Evolutionary conservation across 2,888 invertebrate genomes (phyloP), one percentile per base, ranked within the genome.

Genomic region (Coleophora flavipennella): DNA sequence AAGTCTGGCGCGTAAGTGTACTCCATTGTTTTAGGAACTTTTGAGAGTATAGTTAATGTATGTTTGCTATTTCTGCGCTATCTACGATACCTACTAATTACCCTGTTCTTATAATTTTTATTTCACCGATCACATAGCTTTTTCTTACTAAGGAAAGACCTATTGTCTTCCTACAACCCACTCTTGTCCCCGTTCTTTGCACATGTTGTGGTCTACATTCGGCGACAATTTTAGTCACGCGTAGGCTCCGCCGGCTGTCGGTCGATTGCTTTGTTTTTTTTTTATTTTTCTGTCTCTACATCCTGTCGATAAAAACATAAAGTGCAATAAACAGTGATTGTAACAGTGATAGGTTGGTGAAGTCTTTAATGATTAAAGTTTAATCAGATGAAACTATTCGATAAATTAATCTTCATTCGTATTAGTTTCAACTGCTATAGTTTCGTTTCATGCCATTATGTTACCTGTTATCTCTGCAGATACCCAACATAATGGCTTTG

Each of bases 171-270:
- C 48, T 51, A 49, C 50, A 39, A 26, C 38, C 45, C 46, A 50
- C 51, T 58, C 49, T 36, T 58, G 57, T 57, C 62, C 64, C 61
- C 61, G 58, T 62, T 67, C 59, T 58, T 64, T 56, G 53, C 50
- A 59, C 56, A 54, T 57, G 62, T 58, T 59, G 62, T 61, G 53
- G 55, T 62, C 53, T 55, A 59, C 50, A 51, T 55, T 55, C 55
- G 59, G 55, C 60, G 60, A 59, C 48, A 62, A 65, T 65, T 69
- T 75, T 72, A 76, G 74, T 77, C 72, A 75, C 74, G 73, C 69
- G 72, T 72, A 70, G 64, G 67, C 72, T 59, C 63, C 57, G 68
- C 55, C 52, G 64, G 59, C 59, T 66, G 64, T 63, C 69, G 70
- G 70, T 67, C 63, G 71, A 62, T 62, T 60, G 49, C 51, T 58